Evolutionary conservation across 1,140 invertebrate species (phyloP), one percentile per base, ranked within the genome.

Genomic region (Papilio polytes): DNA sequence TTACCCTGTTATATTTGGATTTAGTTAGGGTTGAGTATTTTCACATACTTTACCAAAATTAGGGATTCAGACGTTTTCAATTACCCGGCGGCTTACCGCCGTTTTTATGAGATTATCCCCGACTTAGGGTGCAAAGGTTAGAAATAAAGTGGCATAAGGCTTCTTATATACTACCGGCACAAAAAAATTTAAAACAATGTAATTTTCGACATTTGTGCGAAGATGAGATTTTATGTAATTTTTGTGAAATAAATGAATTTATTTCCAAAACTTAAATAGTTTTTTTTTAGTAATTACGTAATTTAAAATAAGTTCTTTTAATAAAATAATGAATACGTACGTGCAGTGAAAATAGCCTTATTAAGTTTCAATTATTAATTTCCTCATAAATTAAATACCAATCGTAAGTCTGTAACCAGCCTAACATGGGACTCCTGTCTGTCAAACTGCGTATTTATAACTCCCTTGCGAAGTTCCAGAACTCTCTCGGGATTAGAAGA

Each of bases 381-480:
- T 12, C 15, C 4, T 48, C 12, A 48, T 3, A 48, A 48, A 48
- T 20, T 56, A n/a, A 56, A 56, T 8, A 51, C 15, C 48, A 56
- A 56, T 56, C 53, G 59, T 63, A 63, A 63, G 73, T 74, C 1
- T 26, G 20, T 74, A 48, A 20, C 36, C 18, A 44, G 8, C 73
- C 18, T 74, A 44, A 22, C 10, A 74, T 44, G 72, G n/a, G 9
- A 46, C 44, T 46, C 15, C 15, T 44, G 36, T 74, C 73, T 74
- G 44, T 74, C 73, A 20, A 44, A 46, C 73, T 22, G 41, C 18
- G 73, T 74, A 74, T 74, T 74, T 74, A 22, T 44, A 74, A 41
- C 72, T 41, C 10, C 72, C 7, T 7, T 13, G n/a, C 72, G n/a
- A 20, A 44, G 20, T 26, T 8, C 10, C n/a, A n/a, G 4, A 18